These are phyloP conservation scores for Drosophila erecta DNA, from an alignment of 1,140 invertebrate species.

Conservation along the genomic window DNA sequence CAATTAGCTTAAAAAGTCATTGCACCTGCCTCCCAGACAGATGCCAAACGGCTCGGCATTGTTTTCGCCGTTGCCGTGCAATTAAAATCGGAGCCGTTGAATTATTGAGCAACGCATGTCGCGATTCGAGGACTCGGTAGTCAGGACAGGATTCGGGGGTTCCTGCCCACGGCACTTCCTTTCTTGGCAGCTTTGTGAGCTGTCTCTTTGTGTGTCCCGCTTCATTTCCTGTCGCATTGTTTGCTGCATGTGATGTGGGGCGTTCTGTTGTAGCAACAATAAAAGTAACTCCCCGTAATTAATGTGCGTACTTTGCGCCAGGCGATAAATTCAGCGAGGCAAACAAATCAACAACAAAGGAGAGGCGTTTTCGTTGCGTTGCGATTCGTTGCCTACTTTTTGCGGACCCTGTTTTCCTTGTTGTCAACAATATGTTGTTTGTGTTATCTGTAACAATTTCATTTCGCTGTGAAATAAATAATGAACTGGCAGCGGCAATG, in stretches of 20 bases:
- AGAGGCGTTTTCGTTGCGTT: constrained; percentile 20
- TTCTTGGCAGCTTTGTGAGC: constrained; percentile 44
- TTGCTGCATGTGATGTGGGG: constrained; percentile 72
- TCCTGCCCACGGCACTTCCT: constrained; percentile 51
- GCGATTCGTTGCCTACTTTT: constrained; percentile 60
- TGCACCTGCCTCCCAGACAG: constrained; percentile 47
- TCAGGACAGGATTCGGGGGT: not conserved
- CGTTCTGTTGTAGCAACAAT: constrained; percentile 60
- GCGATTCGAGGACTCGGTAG: constrained; percentile 19
- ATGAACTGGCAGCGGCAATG: constrained; percentile 48
- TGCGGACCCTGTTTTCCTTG: constrained; percentile 42
- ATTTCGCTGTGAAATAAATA: constrained; percentile 69
- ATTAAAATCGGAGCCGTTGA: constrained; percentile 66
- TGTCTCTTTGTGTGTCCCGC: constrained; percentile 57
- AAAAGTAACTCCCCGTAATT: constrained; percentile 81
- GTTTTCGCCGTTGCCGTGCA: constrained; percentile 39
- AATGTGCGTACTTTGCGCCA: constrained; percentile 80
- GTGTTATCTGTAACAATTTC: constrained; percentile 81
- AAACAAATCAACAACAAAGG: constrained; percentile 51
- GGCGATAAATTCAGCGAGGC: constrained; percentile 69
- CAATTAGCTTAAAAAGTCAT: constrained; percentile 71
- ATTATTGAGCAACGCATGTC: constrained; percentile 72
- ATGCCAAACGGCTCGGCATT: constrained; percentile 27
- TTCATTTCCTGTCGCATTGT: constrained; percentile 81
- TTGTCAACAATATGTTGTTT: constrained; percentile 82